Evolutionary conservation across 2,888 invertebrate species (phyloP), one percentile per base, ranked within the genome.

Genomic region (Poecilus cupreus): DNA sequence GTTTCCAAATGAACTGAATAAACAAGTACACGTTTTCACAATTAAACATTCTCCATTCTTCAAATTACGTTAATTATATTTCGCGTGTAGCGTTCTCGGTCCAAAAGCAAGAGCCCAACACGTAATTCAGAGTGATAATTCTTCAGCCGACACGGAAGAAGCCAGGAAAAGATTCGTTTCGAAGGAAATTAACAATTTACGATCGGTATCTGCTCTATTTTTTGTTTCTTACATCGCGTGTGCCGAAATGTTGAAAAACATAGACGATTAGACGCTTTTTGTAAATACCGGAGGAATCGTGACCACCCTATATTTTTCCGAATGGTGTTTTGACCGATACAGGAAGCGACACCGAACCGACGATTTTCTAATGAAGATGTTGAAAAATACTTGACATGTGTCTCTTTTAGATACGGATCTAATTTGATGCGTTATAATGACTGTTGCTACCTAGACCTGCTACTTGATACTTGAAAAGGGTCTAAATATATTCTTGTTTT

Each of bases 291-390:
- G 39, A 32, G 39, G 39, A 16, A 6, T 68, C 68, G 68, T 68
- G 68, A 68, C 60, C 68, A 68, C 5, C 39, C 18, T 20, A 68
- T 54, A 39, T 37, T 8, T n/a, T 49, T 49, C 10, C 6, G 22
- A 20, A 16, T 49, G 49, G 5, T 43, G 5, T 43, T 5, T 43
- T 13, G 24, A 60, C 60, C 13, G 68, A 70, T 37, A 70, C 68
- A 70, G 68, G 68, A 70, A 70, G 16, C 68, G 10, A 70, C n/a
- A 64, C 37, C 26, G 26, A 43, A 24, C 26, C 60, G 24, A 22
- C 46, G 26, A 51, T 75, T 76, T 57, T 76, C 54, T 76, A 76
- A 76, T 76, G 54, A 76, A 76, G 76, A 76, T 76, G 76, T 76
- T 76, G 76, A 39, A 54, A 39, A 76, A 76, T 54, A 20, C 18